phyloP scores from a whole-genome alignment of 2,113 vertebrate species.

The Agapornis roseicollis region DNA sequence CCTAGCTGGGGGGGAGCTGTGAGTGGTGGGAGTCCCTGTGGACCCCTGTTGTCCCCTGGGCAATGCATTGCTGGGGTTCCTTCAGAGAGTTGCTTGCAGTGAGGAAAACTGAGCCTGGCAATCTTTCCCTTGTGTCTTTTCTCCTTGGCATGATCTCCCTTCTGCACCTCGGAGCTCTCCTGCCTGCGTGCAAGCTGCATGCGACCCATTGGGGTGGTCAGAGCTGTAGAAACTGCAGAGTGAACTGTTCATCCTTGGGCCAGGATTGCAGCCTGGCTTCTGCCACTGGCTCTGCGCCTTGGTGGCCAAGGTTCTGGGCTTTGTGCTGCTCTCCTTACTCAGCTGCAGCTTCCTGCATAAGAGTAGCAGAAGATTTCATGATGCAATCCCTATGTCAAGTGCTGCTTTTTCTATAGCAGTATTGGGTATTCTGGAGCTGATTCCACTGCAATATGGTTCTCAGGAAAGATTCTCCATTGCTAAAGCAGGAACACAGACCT shows the following conservation, averaged over 20 bases:
- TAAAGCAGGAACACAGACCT: neutral
- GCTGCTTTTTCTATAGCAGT: neutral
- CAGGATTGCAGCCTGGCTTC: neutral
- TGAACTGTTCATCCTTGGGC: neutral
- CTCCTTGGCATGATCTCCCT: neutral
- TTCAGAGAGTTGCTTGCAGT: neutral
- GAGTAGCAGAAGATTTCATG: neutral
- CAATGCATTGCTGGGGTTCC: neutral
- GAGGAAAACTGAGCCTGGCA: neutral
- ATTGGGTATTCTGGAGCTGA: neutral
- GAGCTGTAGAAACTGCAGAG: neutral
- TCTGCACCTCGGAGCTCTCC: neutral
- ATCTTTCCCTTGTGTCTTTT: neutral
- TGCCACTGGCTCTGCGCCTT: accelerated
- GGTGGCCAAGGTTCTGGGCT: neutral
- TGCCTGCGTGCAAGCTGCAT: neutral
- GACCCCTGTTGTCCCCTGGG: neutral
- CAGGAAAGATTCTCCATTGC: neutral
- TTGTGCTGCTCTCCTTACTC: neutral
- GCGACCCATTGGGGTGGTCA: accelerated
- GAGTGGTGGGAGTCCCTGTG: neutral
- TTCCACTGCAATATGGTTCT: neutral
- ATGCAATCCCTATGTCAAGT: neutral
- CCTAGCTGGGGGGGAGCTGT: neutral
- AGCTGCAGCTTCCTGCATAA: neutral